Evolutionary conservation across 2,113 vertebrate species (phyloP).

Genomic region (Trinectes maculatus): DNA sequence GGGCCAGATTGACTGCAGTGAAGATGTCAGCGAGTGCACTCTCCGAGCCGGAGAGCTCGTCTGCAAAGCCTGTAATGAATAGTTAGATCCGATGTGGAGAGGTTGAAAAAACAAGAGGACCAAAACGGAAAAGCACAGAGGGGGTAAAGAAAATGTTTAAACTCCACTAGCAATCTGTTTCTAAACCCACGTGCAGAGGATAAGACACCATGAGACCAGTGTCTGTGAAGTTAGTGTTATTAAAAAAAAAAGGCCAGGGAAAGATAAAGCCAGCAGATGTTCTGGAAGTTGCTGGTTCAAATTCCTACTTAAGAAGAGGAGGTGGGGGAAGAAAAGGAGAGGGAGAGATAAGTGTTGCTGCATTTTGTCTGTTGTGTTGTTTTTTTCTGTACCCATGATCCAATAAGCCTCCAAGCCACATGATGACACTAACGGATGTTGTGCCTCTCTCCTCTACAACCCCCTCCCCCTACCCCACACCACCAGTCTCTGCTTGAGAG

Average conservation of each 20-base stretch:
- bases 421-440: conserved; percentile 64
- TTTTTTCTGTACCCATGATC: conserved; percentile 55
- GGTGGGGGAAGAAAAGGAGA: not conserved
- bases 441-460: conserved; percentile 12
- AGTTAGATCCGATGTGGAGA: conserved; percentile 57
- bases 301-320: conserved; percentile 32
- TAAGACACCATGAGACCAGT: conserved; percentile 46
- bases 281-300: conserved; percentile 44
- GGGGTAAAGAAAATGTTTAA: conserved; percentile 15
- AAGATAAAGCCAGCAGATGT: conserved; percentile 51
- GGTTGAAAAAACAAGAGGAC: conserved; percentile 39
- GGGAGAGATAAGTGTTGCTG: conserved; percentile 10
- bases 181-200: conserved; percentile 44
- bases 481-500: conserved; percentile 40
- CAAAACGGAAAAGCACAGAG: conserved; percentile 42
- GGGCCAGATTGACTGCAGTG: conserved; percentile 37
- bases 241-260: conserved; percentile 25
- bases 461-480: not conserved
- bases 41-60: conserved; percentile 39
- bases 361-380: conserved; percentile 39
- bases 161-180: conserved; percentile 42
- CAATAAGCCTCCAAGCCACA: conserved; percentile 55
- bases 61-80: conserved; percentile 63
- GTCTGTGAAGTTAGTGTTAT: conserved; percentile 41
- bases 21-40: conserved; percentile 58